phyloP scores from a whole-genome alignment of 2,888 invertebrate species.

The Calliopum simillimum region DNA sequence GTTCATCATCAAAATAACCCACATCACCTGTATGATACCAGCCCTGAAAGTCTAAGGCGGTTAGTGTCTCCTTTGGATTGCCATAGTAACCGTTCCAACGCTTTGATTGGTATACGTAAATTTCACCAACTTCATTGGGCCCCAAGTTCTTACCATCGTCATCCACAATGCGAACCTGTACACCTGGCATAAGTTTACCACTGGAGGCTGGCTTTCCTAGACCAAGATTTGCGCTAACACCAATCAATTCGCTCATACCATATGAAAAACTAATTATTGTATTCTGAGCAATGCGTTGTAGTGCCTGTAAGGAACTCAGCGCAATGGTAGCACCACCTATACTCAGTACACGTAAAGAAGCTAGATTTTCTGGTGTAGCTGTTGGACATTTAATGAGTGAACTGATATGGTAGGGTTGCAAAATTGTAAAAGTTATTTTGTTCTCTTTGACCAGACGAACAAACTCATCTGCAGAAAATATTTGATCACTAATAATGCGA shows the following conservation, averaged over 20 bases:
- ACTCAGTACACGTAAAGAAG: conserved; percentile 47
- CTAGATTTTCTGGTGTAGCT: conserved; percentile 46
- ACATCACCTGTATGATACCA: too few relatives aligned
- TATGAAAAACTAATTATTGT: conserved; percentile 49
- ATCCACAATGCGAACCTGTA: conserved; percentile 53
- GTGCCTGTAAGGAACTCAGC: conserved; percentile 47
- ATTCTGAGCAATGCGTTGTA: conserved; percentile 47
- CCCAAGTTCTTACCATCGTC: conserved; percentile 51
- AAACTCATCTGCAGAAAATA: too few relatives aligned
- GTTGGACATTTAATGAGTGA: too few relatives aligned
- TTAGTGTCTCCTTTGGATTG: conserved; percentile 51
- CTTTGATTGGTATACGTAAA: conserved; percentile 49
- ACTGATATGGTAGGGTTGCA: too few relatives aligned
- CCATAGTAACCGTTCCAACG: conserved; percentile 57
- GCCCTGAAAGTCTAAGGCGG: too few relatives aligned
- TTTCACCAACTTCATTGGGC: conserved; percentile 55
- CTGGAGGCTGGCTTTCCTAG: conserved; percentile 50
- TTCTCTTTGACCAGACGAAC: too few relatives aligned
- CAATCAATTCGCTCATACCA: conserved; percentile 51
- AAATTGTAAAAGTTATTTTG: too few relatives aligned
- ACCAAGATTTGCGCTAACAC: conserved; percentile 49
- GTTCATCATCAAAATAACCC: conserved; percentile 58
- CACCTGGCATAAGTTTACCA: conserved; percentile 50
- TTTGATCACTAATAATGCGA: conserved; percentile 57
- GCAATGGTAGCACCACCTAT: conserved; percentile 53